A percentile compares a stretch with the other conserved stretches of the same genome.
These are phyloP conservation scores for Sesamia inferens DNA, from an alignment of 2,888 invertebrate species.

Conservation along the genomic window DNA sequence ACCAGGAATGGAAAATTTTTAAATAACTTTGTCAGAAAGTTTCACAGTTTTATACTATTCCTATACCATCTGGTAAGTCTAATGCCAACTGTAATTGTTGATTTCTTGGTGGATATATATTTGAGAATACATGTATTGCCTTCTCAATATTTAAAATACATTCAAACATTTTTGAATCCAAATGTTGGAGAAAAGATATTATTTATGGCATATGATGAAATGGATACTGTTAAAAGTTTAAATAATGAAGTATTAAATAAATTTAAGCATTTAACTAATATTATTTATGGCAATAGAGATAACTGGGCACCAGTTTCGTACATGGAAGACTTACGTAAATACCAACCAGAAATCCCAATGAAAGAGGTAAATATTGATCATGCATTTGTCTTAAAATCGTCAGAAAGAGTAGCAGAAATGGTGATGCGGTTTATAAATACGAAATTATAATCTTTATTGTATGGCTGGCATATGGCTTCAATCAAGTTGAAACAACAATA, in stretches of 20 bases:
- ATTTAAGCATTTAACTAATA: slow-evolving; percentile 88
- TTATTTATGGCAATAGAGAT: slow-evolving; percentile 95
- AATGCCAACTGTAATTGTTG: slow-evolving; percentile 89
- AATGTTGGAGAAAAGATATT: slow-evolving; percentile 91
- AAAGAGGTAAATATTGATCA: slow-evolving; percentile 89
- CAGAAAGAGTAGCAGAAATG: slow-evolving; percentile 89
- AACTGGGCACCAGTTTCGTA: slow-evolving; percentile 95
- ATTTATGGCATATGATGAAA: slow-evolving; percentile 94
- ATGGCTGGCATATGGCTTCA: neutral
- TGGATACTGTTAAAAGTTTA: slow-evolving; percentile 92
- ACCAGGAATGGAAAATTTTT: slow-evolving; percentile 93
- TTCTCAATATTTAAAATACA: slow-evolving; percentile 82
- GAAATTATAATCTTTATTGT: slow-evolving; percentile 42
- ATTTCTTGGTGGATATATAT: slow-evolving; percentile 88
- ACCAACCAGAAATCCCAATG: slow-evolving; percentile 77
- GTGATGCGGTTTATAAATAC: slow-evolving; percentile 76
- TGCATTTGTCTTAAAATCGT: slow-evolving; percentile 94
- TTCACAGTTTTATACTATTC: slow-evolving; percentile 75
- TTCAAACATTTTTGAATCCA: slow-evolving; percentile 90
- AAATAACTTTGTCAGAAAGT: slow-evolving; percentile 89
- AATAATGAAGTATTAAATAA: slow-evolving; percentile 91
- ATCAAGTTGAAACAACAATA: too few relatives aligned
- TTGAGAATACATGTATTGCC: slow-evolving; percentile 89
- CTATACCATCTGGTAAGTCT: slow-evolving; percentile 81
- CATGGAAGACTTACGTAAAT: slow-evolving; percentile 90